Base-by-base conservation (phyloP, 2,888 invertebrate species). In the Luperina nickerlii region DNA sequence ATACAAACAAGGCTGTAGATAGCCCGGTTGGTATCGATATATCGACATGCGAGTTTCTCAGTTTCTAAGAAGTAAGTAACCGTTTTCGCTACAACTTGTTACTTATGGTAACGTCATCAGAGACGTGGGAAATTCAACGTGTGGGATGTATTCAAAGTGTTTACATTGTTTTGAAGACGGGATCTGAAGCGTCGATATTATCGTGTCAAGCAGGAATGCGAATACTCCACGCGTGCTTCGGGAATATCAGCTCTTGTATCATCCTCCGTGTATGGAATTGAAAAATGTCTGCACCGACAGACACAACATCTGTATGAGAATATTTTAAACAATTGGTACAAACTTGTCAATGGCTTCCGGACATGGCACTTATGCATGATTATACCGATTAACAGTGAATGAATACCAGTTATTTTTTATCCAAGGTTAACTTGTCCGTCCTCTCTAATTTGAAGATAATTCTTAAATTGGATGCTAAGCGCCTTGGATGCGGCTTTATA, bases 131-230 rank as follows among this genome's bases (percentile, higher is more conserved):
- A 91, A 90, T 90, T 89, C 86, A 86, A 87, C 85, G 91, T 91
- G 88, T 89, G 87, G 86, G 85, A 87, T 87, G 86, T 90, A 90
- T 90, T 90, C 90, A 90, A 90, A 84, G 84, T 89, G 89, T 90
- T 91, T 88, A 90, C 90, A 89, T 88, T 89, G 88, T 88, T 88
- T 87, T 87, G 83, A 89, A 86, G 90, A 87, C 66, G 77, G 74
- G 78, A 83, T 87, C 75, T 82, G 76, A 76, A 87, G 84, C 82
- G 54, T 83, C 78, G 84, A 81, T 86, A 90, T 87, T 86, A 87
- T 87, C 74, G 79, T 78, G 79, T 83, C 85, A 84, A 79, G 68
- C 72, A 74, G 68, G 78, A 84, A 87, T 87, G 81, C 72, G 75
- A 82, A 73, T 77, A 79, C 69, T 68, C 76, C 63, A 60, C 65